Conservation (phyloP, 2,888 invertebrate genomes). For the Tenthredo mesomela region DNA sequence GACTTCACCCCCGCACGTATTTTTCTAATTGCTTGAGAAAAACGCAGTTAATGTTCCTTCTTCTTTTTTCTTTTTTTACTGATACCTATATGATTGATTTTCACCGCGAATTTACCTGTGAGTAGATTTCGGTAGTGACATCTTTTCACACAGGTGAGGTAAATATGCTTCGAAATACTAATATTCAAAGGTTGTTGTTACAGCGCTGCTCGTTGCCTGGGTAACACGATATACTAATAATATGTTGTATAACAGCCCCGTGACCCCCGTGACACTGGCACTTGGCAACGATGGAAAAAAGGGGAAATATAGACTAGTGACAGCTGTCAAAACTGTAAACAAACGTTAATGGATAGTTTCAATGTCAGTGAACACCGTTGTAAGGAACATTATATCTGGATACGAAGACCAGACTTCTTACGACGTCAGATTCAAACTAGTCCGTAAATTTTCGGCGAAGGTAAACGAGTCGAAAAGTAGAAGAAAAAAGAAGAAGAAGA, state of each 20-base stretch:
- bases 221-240: constrained; percentile 27
- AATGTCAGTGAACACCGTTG: constrained; percentile 1
- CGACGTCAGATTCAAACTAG: background rate
- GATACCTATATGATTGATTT: background rate
- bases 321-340: constrained; percentile 47
- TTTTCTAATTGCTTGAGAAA: background rate
- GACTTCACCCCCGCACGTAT: constrained; percentile 6
- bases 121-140: background rate
- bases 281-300: background rate
- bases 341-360: constrained; percentile 25
- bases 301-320: constrained; percentile 21
- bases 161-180: constrained; percentile 5
- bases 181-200: background rate
- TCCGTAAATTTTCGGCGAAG: background rate
- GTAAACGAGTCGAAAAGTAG: background rate
- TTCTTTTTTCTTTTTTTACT: background rate
- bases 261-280: background rate
- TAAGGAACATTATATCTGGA: background rate
- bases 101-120: background rate
- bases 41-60: background rate
- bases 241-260: background rate
- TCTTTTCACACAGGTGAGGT: background rate
- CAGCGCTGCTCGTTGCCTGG: constrained; percentile 32
- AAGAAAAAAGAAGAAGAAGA: background rate
- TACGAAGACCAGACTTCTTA: constrained; percentile 26